phyloP scores from a whole-genome alignment of 2,888 invertebrate species.

The Papilio demoleus region DNA sequence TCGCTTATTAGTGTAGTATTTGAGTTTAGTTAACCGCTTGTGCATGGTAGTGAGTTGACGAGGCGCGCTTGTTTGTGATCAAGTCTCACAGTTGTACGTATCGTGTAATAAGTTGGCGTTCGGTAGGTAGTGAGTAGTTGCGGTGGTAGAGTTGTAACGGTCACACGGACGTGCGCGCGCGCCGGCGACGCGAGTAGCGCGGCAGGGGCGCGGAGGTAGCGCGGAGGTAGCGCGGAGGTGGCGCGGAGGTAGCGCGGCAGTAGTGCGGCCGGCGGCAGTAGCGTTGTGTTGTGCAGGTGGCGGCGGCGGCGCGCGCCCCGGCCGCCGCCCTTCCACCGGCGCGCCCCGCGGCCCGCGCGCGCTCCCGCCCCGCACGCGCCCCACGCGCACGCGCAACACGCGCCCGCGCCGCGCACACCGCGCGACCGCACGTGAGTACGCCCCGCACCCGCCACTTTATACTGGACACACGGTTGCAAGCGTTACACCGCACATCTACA shows the following conservation, averaged over 20 bases:
- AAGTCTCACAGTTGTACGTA: conserved; percentile 24
- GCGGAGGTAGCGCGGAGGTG: conserved; percentile 43
- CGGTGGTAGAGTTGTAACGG: conserved; percentile 33
- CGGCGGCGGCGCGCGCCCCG: conserved; percentile 74
- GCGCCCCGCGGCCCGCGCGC: conserved; percentile 77
- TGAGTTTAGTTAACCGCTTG: not conserved
- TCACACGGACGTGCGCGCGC: conserved; percentile 36
- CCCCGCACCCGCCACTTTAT: conserved; percentile 19
- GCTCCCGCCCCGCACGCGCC: conserved; percentile 75
- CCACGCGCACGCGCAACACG: conserved; percentile 65
- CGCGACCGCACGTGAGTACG: conserved; percentile 56
- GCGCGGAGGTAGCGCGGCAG: conserved; percentile 43
- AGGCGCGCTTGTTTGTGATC: conserved; percentile 2
- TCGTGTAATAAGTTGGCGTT: conserved; percentile 10
- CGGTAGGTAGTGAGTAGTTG: conserved; percentile 25
- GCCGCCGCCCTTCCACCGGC: conserved; percentile 85
- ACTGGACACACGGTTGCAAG: conserved; percentile 24
- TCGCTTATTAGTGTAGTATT: conserved; percentile 7
- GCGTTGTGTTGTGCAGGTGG: conserved; percentile 71
- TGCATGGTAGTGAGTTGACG: conserved; percentile 2
- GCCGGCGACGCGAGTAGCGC: conserved; percentile 41
- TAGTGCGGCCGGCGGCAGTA: conserved; percentile 43
- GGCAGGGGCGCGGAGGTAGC: conserved; percentile 41
- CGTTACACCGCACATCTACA: not conserved
- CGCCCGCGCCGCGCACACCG: conserved; percentile 70